Evolutionary conservation across 2,888 invertebrate genomes (phyloP).

Genomic region (Tipula vernalis): DNA sequence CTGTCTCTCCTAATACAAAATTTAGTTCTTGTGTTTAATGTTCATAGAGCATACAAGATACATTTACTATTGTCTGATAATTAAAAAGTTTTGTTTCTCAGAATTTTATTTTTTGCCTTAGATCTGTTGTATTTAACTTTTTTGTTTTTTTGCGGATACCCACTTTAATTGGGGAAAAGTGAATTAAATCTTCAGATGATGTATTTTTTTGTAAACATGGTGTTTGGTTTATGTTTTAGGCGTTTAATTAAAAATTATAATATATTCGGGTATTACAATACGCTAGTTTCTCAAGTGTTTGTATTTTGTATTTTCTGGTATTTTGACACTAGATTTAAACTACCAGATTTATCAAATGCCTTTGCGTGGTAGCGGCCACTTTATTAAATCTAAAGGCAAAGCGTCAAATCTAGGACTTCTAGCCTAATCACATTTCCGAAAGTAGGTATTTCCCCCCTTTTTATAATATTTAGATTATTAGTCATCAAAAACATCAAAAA

Average conservation of each 20-base stretch:
- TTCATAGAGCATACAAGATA: neutral
- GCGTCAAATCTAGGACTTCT: no score
- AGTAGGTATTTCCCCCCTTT: no score
- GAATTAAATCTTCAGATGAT: neutral
- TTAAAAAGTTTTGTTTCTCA: neutral
- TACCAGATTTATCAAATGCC: no score
- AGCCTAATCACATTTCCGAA: no score
- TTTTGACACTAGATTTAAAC: no score
- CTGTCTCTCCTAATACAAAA: neutral
- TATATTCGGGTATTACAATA: neutral
- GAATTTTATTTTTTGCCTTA: neutral
- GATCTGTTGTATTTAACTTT: neutral
- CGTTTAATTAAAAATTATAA: neutral
- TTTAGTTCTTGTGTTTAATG: neutral
- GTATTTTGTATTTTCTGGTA: no score
- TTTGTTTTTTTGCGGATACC: neutral
- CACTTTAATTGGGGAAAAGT: neutral
- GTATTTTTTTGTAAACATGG: neutral
- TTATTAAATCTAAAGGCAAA: no score
- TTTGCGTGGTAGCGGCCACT: no score
- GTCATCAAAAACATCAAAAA: no score
- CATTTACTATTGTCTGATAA: neutral
- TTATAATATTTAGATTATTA: no score
- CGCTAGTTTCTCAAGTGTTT: no score
- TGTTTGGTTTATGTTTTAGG: neutral